These are phyloP conservation scores for Phoebastria nigripes DNA, from an alignment of 2,797 vertebrate genomes.

Conservation along the genomic window DNA sequence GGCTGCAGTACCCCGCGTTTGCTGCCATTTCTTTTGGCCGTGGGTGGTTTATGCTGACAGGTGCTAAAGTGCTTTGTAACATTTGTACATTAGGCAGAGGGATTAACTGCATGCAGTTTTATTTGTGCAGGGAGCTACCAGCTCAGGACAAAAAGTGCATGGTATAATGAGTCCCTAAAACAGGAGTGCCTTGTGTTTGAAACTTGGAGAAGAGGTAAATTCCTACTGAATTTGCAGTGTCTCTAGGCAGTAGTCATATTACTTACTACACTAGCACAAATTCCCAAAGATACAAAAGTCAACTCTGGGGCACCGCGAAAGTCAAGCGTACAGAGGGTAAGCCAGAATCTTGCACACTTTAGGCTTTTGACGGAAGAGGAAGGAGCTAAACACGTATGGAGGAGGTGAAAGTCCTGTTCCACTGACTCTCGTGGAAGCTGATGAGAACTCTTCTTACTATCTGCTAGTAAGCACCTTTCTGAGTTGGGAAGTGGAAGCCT, in stretches of 20 bases:
- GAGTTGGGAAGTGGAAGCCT: background rate
- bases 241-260: background rate
- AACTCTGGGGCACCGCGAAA: background rate
- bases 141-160: background rate
- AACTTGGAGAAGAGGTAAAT: background rate
- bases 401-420: background rate
- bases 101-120: background rate
- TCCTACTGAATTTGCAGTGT: background rate
- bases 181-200: background rate
- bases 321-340: background rate
- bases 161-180: background rate
- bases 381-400: accelerated
- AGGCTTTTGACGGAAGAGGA: background rate
- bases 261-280: background rate
- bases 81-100: background rate
- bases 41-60: background rate
- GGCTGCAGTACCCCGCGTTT: accelerated
- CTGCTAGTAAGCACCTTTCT: background rate
- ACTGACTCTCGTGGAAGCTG: background rate
- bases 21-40: background rate
- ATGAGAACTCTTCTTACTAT: background rate
- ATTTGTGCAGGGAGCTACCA: background rate
- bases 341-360: background rate
- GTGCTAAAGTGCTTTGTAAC: background rate
- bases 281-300: background rate